phyloP scores from a whole-genome alignment of 2,113 vertebrate genomes.

The Eurypyga helias region DNA sequence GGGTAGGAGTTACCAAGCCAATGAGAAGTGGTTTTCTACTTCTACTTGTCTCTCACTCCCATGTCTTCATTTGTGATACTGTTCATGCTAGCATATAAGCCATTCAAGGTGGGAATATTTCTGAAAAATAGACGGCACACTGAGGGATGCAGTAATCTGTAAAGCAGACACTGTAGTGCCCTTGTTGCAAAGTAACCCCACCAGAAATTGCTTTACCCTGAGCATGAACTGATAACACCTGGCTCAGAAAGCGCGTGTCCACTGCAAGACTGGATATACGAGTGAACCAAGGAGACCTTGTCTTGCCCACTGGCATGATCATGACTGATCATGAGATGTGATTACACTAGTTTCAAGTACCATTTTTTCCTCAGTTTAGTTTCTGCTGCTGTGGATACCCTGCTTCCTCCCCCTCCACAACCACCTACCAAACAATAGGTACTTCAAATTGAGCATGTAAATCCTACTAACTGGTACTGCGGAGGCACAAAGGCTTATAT shows the following conservation, averaged over 20 bases:
- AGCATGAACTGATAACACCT: not conserved
- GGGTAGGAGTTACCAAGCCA: not conserved
- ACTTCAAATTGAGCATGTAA: not conserved
- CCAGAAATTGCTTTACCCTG: not conserved
- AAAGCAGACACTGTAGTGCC: not conserved
- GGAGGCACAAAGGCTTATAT: not conserved
- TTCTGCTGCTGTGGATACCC: not conserved
- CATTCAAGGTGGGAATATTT: not conserved
- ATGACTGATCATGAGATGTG: not conserved
- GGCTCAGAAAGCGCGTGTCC: not conserved
- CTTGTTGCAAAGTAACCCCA: not conserved
- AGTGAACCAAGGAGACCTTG: not conserved
- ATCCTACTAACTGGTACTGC: not conserved
- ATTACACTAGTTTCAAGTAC: not conserved
- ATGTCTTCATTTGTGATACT: not conserved
- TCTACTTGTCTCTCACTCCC: not conserved
- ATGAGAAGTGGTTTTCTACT: not conserved
- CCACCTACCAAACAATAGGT: rapidly evolving
- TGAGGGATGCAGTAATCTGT: not conserved
- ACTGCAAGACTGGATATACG: rapidly evolving
- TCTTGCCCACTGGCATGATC: not conserved
- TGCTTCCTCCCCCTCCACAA: not conserved
- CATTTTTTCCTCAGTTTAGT: not conserved
- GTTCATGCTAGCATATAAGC: not conserved
- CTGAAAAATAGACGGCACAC: not conserved